Percentiles rank a stretch among this genome's conserved stretches.
phyloP scores from a whole-genome alignment of 2,797 vertebrate species.

The Meda fulgida region DNA sequence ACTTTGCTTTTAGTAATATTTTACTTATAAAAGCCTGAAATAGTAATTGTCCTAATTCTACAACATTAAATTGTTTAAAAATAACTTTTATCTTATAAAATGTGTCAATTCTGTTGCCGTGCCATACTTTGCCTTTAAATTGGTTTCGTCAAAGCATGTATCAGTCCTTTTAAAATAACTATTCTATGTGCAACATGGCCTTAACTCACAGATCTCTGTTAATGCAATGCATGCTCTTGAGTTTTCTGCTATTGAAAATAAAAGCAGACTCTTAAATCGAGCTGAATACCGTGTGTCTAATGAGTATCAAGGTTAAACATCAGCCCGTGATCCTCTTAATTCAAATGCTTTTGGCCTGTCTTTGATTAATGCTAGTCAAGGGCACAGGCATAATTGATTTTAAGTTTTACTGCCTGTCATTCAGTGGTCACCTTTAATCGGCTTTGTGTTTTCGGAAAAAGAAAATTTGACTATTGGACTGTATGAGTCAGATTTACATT shows the following conservation, averaged over 20 bases:
- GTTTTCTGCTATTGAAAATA: constrained; percentile 16
- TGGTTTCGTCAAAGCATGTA: neutral
- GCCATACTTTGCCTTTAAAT: too few relatives aligned
- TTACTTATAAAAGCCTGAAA: too few relatives aligned
- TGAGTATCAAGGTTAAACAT: constrained; percentile 7
- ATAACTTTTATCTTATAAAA: too few relatives aligned
- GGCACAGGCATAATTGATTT: neutral
- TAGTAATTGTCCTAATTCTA: too few relatives aligned
- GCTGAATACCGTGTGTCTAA: neutral
- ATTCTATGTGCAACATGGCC: neutral
- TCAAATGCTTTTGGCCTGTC: neutral
- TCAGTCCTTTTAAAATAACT: neutral
- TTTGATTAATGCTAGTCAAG: neutral
- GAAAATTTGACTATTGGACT: neutral
- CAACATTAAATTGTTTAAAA: too few relatives aligned
- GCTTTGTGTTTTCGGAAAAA: neutral
- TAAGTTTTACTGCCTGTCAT: too few relatives aligned
- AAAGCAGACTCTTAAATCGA: constrained; percentile 15
- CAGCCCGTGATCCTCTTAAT: neutral
- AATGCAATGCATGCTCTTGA: neutral
- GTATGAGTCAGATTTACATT: neutral
- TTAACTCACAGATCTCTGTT: neutral
- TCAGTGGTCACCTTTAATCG: neutral
- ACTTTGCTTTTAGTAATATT: too few relatives aligned
- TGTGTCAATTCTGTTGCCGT: too few relatives aligned